phyloP scores from a whole-genome alignment of 2,888 invertebrate genomes.

The Lumbricus terrestris region DNA sequence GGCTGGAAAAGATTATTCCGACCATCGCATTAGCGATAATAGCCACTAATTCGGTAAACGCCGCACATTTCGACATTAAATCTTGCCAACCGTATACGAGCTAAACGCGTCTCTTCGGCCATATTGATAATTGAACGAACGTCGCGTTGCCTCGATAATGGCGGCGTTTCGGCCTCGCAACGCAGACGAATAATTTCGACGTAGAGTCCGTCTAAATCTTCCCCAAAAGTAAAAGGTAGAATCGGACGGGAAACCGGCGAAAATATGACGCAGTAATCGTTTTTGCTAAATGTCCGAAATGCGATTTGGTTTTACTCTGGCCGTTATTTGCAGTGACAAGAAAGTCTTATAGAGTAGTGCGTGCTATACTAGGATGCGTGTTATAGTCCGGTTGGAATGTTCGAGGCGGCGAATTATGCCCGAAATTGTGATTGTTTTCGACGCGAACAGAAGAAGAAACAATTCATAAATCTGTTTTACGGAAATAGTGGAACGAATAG shows the following conservation, averaged over 20 bases:
- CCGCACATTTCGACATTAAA: constrained; percentile 3
- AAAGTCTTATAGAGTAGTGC: not conserved
- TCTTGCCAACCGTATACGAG: not conserved
- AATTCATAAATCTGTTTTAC: not conserved
- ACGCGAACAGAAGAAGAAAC: not conserved
- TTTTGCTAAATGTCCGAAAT: not conserved
- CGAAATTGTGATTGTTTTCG: not conserved
- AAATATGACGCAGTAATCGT: not conserved
- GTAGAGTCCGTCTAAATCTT: not conserved
- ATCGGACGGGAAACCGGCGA: not conserved
- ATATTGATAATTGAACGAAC: not conserved
- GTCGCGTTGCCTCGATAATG: not conserved
- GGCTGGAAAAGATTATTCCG: not conserved
- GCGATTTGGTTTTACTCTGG: not conserved
- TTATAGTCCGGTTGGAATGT: not conserved
- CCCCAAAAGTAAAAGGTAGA: not conserved
- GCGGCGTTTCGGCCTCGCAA: not conserved
- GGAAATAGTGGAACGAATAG: not conserved
- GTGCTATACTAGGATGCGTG: too few relatives aligned
- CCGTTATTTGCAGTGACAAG: not conserved
- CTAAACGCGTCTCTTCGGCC: not conserved
- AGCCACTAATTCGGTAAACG: not conserved
- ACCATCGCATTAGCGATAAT: not conserved
- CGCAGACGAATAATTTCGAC: not conserved
- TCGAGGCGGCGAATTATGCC: not conserved